Evolutionary conservation across 1,140 invertebrate genomes (phyloP), one percentile per base, ranked within the genome.

Genomic region (Hylaeus anthracinus): DNA sequence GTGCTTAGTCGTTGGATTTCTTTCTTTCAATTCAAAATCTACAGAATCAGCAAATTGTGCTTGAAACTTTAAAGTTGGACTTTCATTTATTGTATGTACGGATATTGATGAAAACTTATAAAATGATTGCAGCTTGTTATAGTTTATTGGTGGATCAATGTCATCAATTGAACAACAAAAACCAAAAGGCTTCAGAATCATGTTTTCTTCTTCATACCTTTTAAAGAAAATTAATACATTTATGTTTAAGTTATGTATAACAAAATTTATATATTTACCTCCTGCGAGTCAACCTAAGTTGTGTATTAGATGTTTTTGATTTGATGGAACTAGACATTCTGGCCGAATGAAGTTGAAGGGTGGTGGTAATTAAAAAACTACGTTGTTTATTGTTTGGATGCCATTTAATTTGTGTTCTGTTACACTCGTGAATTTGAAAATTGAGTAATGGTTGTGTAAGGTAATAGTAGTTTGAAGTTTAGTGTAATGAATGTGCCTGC

Each of bases 151-250:
- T 41, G 85, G 71, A 56, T 89, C 81, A 37, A 72, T 63, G 12
- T 73, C 61, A 51, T 84, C 63, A 9, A 53, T 9, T 9, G 84
- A 81, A 79, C 88, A 89, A 48, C 86, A 89, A 71, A 89, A 86
- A 1, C 51, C 70, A 12, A 78, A 83, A 0, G 86, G 81, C 12
- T 86, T 89, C 5, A 74, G 1, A 12, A 8, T 58, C 14, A 5
- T 61, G 6, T 64, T 9, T 37, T 51, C 55, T 8, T 43, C 53
- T 8, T 15, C 3, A 4, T 45, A 26, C 48, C 55, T 80, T 5
- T 26, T 39, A 45, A 48, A 67, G 26, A 48, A 39, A 56, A 8
- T 69, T 15, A 67, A 67, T 53, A 51, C 43, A 61, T 10, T 51
- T 71, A 43, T 60, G 4, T 37, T 63, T 0, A 26, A 48, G 51